Base-by-base conservation (phyloP, 2,113 vertebrate genomes). In the Corythaixoides concolor region DNA sequence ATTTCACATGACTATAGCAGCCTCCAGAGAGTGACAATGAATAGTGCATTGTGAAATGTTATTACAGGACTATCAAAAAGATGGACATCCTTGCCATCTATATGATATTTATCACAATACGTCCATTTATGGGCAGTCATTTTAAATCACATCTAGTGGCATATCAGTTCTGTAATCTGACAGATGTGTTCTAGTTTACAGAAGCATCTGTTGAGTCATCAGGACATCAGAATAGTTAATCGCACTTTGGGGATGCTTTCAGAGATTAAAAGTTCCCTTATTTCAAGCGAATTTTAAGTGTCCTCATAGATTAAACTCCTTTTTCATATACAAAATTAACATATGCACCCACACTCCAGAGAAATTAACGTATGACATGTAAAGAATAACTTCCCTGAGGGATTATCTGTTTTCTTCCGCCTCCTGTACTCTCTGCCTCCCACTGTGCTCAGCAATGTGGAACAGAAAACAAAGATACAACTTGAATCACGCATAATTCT, bases 201-300 rank as follows among this genome's bases (percentile, higher is more conserved):
- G 74, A 94, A 89, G 77, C 87, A 96, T 92, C 93, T 95, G 91
- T 91, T 96, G 93, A 96, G 81, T 94, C 96, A 95, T 90, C 85
- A 77, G 88, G 77, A 96, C 83, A 95, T 90, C 81, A 93, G 55
- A 95, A 89, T 69, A 92, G 77, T 93, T 93, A 96, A 95, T 59
- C 88, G 84, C 67, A 88, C 69, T 89, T 95, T 83, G 59, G 81
- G 74, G 81, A 93, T 89, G 81, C 58, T 91, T 94, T 94, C 89
- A 93, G 74, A 93, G 74, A 97, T 91, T 91, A 91, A 39, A 95
- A 92, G 62, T 94, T 93, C 80, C 77, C 49, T 85, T 78, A 85
- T 69, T 95, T 94, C 77, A 96, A 91, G 84, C 59, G 85, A 95
- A 85, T 85, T 95, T 89, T 85, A 95, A 97, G 70, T 52, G 74